These are phyloP conservation scores for Neosalanx taihuensis DNA, from an alignment of 2,797 vertebrate genomes.

Conservation along the genomic window DNA sequence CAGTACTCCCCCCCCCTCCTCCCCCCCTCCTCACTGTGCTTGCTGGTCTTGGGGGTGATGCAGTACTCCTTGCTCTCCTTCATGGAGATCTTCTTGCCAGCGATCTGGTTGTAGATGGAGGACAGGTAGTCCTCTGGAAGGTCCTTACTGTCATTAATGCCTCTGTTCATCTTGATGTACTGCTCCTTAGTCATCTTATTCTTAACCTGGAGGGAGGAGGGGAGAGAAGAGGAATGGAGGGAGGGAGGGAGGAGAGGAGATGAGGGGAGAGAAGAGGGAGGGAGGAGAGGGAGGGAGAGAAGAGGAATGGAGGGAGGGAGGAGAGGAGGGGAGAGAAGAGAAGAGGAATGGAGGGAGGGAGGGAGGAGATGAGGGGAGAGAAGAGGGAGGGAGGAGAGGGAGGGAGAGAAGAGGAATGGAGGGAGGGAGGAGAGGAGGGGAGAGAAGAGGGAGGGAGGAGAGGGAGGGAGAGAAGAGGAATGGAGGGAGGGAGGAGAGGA, in stretches of 20 bases:
- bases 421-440: too few relatives aligned
- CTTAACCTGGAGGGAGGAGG: conserved; percentile 79
- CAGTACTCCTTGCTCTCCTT: conserved; percentile 93
- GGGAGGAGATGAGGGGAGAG: too few relatives aligned
- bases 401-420: too few relatives aligned
- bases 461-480: too few relatives aligned
- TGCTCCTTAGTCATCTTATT: conserved; percentile 99
- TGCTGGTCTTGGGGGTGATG: conserved; percentile 86
- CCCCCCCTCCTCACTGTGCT: conserved; percentile 82
- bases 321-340: too few relatives aligned
- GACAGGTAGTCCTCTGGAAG: conserved; percentile 94
- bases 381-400: too few relatives aligned
- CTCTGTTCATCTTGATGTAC: conserved; percentile 98
- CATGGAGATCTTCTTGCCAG: conserved; percentile 96
- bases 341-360: too few relatives aligned
- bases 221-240: conserved; percentile 66
- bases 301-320: too few relatives aligned
- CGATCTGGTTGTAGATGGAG: conserved; percentile 93
- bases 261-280: background rate
- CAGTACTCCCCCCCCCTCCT: too few relatives aligned
- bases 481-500: too few relatives aligned
- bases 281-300: too few relatives aligned
- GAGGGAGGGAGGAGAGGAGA: conserved; percentile 25
- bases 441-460: too few relatives aligned
- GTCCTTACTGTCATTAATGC: conserved; percentile 97